Evolutionary conservation across 2,113 vertebrate genomes (phyloP).

Genomic region (Brachyhypopomus occidentalis): DNA sequence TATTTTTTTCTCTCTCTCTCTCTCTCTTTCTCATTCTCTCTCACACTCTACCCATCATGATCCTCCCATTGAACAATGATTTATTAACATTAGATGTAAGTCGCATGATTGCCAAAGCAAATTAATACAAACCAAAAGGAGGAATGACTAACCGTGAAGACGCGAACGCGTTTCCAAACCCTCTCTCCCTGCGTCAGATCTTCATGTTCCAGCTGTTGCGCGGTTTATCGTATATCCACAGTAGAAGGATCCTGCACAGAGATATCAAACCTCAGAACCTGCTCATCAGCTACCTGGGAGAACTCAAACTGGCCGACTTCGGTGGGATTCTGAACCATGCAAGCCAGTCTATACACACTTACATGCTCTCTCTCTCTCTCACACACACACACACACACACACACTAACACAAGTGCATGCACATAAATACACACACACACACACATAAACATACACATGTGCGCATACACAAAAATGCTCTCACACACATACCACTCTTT

Average conservation of each 20-base stretch:
- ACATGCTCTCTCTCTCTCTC: not conserved
- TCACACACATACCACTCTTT: no score
- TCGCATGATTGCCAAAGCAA: no score
- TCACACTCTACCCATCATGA: not conserved
- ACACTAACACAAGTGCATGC: not conserved
- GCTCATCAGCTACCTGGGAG: constrained; percentile 90
- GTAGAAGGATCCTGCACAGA: constrained; percentile 84
- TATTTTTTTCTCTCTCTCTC: not conserved
- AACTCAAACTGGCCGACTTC: constrained; percentile 93
- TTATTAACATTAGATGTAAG: no score
- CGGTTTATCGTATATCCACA: constrained; percentile 87
- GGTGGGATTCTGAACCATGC: constrained; percentile 69
- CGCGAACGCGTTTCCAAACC: not conserved
- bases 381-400: not conserved
- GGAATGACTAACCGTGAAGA: no score
- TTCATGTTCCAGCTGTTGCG: constrained; percentile 91
- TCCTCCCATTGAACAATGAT: no score
- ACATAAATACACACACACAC: no score
- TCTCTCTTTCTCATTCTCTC: constrained; percentile 17
- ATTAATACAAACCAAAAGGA: no score
- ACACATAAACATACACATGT: no score
- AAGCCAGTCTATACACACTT: no score
- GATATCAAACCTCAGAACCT: constrained; percentile 96
- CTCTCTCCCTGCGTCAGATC: constrained; percentile 70
- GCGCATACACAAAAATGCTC: no score